Evolutionary conservation across 2,888 invertebrate genomes (phyloP), one percentile per base, ranked within the genome.

Genomic region (Andrena minutula): DNA sequence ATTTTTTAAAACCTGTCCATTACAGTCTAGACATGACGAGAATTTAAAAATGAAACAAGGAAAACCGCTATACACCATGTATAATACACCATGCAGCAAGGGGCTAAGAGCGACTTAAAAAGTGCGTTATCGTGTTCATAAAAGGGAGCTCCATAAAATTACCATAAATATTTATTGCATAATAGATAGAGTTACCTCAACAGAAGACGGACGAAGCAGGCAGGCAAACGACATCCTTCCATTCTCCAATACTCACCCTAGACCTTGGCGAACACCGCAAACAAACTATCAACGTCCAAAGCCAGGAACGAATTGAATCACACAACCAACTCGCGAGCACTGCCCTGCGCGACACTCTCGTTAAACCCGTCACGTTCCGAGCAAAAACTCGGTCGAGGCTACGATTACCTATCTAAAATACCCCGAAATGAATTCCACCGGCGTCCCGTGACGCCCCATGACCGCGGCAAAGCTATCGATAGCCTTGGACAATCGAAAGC

Each of bases 391-490:
- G 10, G 10, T 53, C 41, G 41, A 41, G 12, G 16, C 41, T 53
- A 23, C 53, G 53, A 20, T n/a, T 10, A 56, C 26, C 20, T 10
- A 56, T 26, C 12, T n/a, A 60, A 61, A 61, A 32, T 10, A n/a
- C 60, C 16, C 30, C 7, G 60, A 60, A 30, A n/a, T 20, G 53
- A 53, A 23, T 56, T 56, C 10, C 56, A 10, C 20, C 20, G 16
- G 23, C 1, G 23, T 10, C 2, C 16, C 23, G 26, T 6, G 30
- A n/a, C 32, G n/a, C 10, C 16, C 30, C 47, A 8, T 60, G 20
- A 70, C n/a, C 12, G 16, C 23, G 30, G 16, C 0, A 5, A 47
- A 56, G 23, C 63, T 47, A 49, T 76, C 56, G 64, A 76, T 73
- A 51, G 10, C 8, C 4, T 12, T 51, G 28, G 49, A 41, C 10